Percentiles rank a stretch among this genome's conserved stretches.
These are phyloP conservation scores for Coelinius sp. DNA, from an alignment of 2,888 invertebrate genomes.

Conservation along the genomic window DNA sequence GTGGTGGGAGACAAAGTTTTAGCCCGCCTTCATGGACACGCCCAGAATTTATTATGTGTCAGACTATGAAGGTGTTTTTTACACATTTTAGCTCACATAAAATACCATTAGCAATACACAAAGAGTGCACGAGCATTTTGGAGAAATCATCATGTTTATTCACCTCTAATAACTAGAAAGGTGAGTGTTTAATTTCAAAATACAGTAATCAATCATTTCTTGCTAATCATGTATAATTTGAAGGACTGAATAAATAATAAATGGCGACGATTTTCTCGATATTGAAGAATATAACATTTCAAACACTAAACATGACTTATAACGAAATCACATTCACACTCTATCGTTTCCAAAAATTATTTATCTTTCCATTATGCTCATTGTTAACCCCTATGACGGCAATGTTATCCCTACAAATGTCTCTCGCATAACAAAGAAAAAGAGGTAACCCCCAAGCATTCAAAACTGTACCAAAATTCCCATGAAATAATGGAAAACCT, in stretches of 20 bases:
- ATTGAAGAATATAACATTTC: no score
- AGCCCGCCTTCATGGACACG: conserved; percentile 56
- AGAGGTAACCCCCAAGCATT: conserved; percentile 1
- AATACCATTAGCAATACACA: no score
- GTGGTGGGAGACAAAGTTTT: conserved; percentile 50
- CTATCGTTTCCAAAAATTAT: not conserved
- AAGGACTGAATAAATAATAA: no score
- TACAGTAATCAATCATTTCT: no score
- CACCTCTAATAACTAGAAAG: no score
- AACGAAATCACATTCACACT: no score
- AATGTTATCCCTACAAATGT: not conserved
- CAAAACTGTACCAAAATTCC: not conserved
- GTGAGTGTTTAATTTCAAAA: no score
- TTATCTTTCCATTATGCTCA: not conserved
- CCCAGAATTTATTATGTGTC: conserved; percentile 51
- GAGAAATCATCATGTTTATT: no score
- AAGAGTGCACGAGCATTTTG: no score
- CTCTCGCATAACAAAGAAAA: not conserved
- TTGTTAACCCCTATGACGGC: not conserved
- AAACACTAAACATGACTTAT: not conserved
- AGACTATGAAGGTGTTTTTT: conserved; percentile 31
- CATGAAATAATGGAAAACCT: not conserved
- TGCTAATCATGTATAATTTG: no score
- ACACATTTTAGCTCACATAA: not conserved
- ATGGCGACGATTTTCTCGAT: no score